Base-by-base conservation (phyloP, 2,113 vertebrate species). In the Cisticola juncidis region DNA sequence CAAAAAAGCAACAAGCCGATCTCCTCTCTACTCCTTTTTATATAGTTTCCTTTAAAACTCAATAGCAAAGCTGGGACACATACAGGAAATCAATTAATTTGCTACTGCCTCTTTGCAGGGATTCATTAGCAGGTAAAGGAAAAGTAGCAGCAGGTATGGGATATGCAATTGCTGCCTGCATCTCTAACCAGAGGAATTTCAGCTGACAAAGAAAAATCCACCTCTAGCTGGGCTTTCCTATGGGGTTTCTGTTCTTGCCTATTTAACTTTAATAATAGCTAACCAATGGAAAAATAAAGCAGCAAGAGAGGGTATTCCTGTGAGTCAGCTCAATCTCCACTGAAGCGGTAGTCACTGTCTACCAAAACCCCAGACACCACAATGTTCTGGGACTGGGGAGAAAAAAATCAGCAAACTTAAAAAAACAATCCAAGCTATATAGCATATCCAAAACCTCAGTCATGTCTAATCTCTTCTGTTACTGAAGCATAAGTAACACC, bases 181-280 rank as follows among this genome's bases (percentile, higher is more conserved):
- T 83, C 60, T 90, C 51, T 77, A 95, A 90, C 77, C 21, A 94
- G 77, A 95, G 50, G 64, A 94, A 96, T 92, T 92, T 81, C 64
- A 95, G 64, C 78, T 97, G 85, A 95, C 51, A 89, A 94, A 92
- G 80, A 98, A 98, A 98, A 98, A 97, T 89, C 14, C 86, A 19
- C 94, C 92, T 93, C 88, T 80, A 95, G 90, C 89, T 97, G 87
- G 82, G 88, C 88, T 96, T 97, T 94, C 94, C 89, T 96, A 70
- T 94, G 51, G 48, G 80, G 94, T 81, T 97, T 92, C 95, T 96
- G 96, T 98, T 98, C 98, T 98, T 97, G 86, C 97, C 97, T 98
- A 97, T 97, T 98, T 99, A 98, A 98, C 96, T 98, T 95, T 92
- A 95, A 86, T 95, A 89, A 91, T 70, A 94, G 68, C 38, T 64